Evolutionary conservation across 2,888 invertebrate genomes (phyloP).

Genomic region (Caenorhabditis angaria): DNA sequence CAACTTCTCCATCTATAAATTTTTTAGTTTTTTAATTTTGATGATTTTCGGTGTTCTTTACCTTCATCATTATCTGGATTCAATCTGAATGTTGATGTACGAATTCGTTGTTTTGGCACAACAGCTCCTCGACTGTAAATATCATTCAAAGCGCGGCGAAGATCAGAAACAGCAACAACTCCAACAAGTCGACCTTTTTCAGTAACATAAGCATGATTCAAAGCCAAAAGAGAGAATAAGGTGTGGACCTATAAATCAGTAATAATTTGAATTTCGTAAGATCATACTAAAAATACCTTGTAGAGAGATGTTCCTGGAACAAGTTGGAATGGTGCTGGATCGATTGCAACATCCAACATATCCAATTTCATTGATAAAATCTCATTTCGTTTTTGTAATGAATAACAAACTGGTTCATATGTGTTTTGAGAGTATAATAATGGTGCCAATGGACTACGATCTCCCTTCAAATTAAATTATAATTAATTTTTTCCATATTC

Average conservation of each 20-base stretch:
- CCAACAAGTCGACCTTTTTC: slow-evolving; percentile 93
- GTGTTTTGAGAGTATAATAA: slow-evolving; percentile 53
- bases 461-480: slow-evolving; percentile 20
- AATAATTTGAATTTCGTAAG: too few relatives aligned
- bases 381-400: slow-evolving; percentile 57
- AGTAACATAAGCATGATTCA: slow-evolving; percentile 98
- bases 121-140: slow-evolving; percentile 70
- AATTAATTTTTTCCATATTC: neutral
- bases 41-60: neutral
- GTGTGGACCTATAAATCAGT: slow-evolving; percentile 81
- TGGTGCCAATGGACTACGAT: slow-evolving; percentile 50
- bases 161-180: slow-evolving; percentile 91
- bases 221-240: slow-evolving; percentile 93
- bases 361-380: slow-evolving; percentile 50
- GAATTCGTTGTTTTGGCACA: slow-evolving; percentile 34
- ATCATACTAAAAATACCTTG: slow-evolving; percentile 34
- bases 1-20: neutral
- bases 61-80: slow-evolving; percentile 26
- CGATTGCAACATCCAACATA: slow-evolving; percentile 80
- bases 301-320: slow-evolving; percentile 70
- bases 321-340: slow-evolving; percentile 80
- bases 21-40: too few relatives aligned
- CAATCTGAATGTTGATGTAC: slow-evolving; percentile 13
- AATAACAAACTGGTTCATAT: slow-evolving; percentile 44
- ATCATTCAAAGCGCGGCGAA: slow-evolving; percentile 65